Evolutionary conservation across 2,888 invertebrate genomes (phyloP), one percentile per base, ranked within the genome.

Genomic region (Tetrapedia diversipes): DNA sequence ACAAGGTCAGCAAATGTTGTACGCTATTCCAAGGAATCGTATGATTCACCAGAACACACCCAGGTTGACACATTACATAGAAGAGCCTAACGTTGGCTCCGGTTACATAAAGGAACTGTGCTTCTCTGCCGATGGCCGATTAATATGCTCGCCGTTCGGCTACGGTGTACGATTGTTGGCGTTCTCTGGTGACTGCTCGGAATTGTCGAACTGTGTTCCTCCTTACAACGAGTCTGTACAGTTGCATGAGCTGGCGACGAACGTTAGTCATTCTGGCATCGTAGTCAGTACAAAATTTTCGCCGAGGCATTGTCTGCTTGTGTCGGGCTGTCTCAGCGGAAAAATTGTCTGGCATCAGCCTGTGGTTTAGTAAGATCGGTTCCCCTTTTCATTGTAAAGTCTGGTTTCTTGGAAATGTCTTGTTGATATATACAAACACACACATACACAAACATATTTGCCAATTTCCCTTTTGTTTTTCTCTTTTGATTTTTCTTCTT

Each of bases 81-180:
- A 97, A 87, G 98, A 98, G 90, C 96, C 97, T 0, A 98, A 97
- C 89, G 96, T 96, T 16, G 98, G 97, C 1, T 96, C 96, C 81
- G 98, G 98, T 0, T 98, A 96, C 86, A 98, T 98, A 68, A 98
- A 98, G 91, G 98, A 98, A 89, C 93, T 97, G 54, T 97, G 97
- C 86, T 98, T 97, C 91, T 98, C 98, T 1, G 93, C 96, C 1
- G 98, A 98, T 90, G 98, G 98, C 0, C 94, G 98, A 60, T 92
- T 98, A 11, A 95, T 98, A 34, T 97, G 97, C 89, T 98, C 98
- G 0, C 98, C 98, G 0, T 98, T 95, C 91, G 96, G 95, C 0
- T 95, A 95, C 87, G 98, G 98, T 37, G 94, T 98, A 76, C 93
- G 98, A n/a, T 93, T 98, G 4, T 92, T 98, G 29, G 95, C 96